Evolutionary conservation across 2,888 invertebrate species (phyloP), one percentile per base, ranked within the genome.

Genomic region (Microctonus aethiopoides): DNA sequence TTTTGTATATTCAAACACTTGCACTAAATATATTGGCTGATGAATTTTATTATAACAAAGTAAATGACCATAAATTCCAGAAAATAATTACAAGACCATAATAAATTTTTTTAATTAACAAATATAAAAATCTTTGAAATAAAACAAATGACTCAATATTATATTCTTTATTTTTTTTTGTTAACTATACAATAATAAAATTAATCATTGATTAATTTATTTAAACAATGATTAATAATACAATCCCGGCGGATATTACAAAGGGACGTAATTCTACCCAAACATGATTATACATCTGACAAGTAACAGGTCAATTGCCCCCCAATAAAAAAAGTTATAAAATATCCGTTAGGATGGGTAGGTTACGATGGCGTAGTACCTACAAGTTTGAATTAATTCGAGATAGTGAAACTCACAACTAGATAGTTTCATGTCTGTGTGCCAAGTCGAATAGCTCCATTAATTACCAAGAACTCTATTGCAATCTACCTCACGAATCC

Each of bases 271-370:
- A 26, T 54, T 26, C 26, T 26, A 16, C 1, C 24, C 54, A 26
- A 26, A 10, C 11, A 3, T 54, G n/a, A 54, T 54, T 54, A 54
- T 26, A 7, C 2, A 24, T 26, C 24, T 54, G 54, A 54, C 13
- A 13, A 24, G 36, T 61, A 24, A 61, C 61, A 59, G 71, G 67
- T 54, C 68, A 72, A 74, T 74, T 74, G 72, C 72, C 57, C 64
- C 74, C 36, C 36, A 46, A 46, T 46, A 46, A 72, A 74, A 72
- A 74, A 71, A 74, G 72, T 74, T 74, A 71, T 70, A 74, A 74
- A 74, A 72, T 74, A 74, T 74, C 71, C 74, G 71, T 71, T 26
- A 2, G 54, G 24, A 26, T 24, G 26, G 11, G 54, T 24, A 54
- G 22, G 9, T 9, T 7, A 22, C 20, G 22, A 24, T 52, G 11